Evolutionary conservation across 2,797 vertebrate species (phyloP).

Genomic region (Esox masquinongy): DNA sequence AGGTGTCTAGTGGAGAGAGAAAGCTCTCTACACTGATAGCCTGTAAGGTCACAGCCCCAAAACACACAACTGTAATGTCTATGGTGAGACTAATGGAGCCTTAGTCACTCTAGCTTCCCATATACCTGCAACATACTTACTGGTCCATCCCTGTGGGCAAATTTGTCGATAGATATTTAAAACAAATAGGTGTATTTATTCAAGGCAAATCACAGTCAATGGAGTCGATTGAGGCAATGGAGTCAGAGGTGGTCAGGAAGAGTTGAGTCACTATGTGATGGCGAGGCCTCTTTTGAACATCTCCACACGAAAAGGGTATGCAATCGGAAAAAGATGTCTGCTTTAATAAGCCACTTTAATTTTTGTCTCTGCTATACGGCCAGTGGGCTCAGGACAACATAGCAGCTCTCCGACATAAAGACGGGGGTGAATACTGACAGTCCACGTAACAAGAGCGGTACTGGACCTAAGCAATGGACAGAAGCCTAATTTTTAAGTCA

Average conservation of each 20-base stretch:
- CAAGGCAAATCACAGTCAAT: too few species aligned
- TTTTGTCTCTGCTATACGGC: not conserved
- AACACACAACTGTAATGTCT: not conserved
- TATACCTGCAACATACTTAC: too few species aligned
- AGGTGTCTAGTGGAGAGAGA: not conserved
- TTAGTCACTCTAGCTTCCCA: not conserved
- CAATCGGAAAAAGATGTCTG: not conserved
- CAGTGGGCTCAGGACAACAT: not conserved
- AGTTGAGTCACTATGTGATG: too few species aligned
- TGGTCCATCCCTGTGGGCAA: too few species aligned
- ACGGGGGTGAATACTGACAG: not conserved
- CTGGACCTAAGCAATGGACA: not conserved
- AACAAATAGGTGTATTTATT: too few species aligned
- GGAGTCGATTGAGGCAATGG: too few species aligned
- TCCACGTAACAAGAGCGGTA: not conserved
- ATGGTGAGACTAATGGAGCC: not conserved
- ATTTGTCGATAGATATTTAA: too few species aligned
- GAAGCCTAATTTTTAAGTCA: not conserved
- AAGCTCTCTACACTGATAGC: not conserved
- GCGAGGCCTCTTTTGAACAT: too few species aligned
- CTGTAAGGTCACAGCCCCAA: not conserved
- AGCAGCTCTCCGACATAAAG: not conserved
- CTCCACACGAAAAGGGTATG: too few species aligned
- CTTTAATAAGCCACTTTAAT: not conserved
- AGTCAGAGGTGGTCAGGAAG: too few species aligned